Base-by-base conservation (phyloP, 2,888 invertebrate genomes). In the Leptopterna dolabrata region DNA sequence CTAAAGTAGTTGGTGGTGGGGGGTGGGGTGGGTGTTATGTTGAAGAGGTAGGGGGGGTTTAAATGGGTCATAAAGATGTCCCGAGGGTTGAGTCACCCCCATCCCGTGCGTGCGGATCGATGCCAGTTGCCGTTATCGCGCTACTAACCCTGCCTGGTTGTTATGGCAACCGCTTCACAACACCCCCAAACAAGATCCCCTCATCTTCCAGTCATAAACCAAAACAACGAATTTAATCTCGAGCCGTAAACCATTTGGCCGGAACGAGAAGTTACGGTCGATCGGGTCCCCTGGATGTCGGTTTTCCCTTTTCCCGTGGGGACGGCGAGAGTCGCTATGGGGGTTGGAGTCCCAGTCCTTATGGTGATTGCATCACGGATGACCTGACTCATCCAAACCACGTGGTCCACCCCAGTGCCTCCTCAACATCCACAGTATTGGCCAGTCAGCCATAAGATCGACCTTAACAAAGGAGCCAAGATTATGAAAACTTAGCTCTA, bases 61-160 rank as follows among this genome's bases (percentile, higher is more conserved):
- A 83, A 83, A 83, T 83, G 85, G 85, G 85, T 76, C 85, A 73
- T 76, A 76, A 85, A 85, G 85, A 85, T 73, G 76, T 85, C 76
- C 45, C 55, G 76, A 76, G 51, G 47, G 85, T 30, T 85, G 85
- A 85, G 85, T 85, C 85, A 85, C 85, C 71, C 81, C 55, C 81
- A 30, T 83, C 70, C 70, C 45, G 36, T 70, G 81, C 51, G 70
- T 83, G 41, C 43, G 76, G 85, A 85, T 85, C 85, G 85, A 85
- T 85, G 85, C 55, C 51, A 41, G 82, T 51, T 30, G 82, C 73
- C 73, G 76, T 85, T 85, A 85, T 85, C 85, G 85, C 85, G 73
- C 73, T 85, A 85, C 85, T 73, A 85, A 85, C 73, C 76, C 71
- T 36, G 51, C 51, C 76, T 41, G 73, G 85, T 85, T 51, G 76